A percentile compares a stretch with the other conserved stretches of the same genome.
Evolutionary conservation across 35 echinoderm and acorn worm species (phyloP).

Genomic region (Lytechinus variegatus): DNA sequence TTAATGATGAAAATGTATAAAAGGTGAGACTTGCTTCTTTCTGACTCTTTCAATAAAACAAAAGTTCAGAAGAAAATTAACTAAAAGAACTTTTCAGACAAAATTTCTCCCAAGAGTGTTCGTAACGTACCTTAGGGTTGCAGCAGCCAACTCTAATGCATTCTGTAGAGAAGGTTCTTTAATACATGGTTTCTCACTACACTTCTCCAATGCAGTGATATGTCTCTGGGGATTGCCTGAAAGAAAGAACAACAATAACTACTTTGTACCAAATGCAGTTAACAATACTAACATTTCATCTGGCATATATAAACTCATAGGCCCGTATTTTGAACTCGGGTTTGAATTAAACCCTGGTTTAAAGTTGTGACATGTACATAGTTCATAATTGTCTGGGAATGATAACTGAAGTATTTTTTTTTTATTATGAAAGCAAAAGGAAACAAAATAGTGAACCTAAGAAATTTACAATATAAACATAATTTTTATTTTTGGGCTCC

Average conservation of each 20-base stretch:
- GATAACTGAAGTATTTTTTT: too few relatives aligned
- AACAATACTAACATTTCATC: not conserved
- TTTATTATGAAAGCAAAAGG: too few relatives aligned
- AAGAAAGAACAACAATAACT: not conserved
- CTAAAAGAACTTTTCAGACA: not conserved
- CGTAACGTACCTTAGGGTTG: slow-evolving; percentile 70
- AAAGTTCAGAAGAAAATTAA: not conserved
- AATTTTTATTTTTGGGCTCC: too few relatives aligned
- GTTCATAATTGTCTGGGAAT: too few relatives aligned
- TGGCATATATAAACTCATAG: not conserved
- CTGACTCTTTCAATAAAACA: too few relatives aligned
- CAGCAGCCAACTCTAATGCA: slow-evolving; percentile 81
- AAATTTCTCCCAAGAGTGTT: not conserved
- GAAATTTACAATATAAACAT: too few relatives aligned
- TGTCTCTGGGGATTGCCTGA: slow-evolving; percentile 94
- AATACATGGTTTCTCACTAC: slow-evolving; percentile 79
- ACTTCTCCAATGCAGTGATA: slow-evolving; percentile 69
- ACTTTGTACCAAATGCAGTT: not conserved
- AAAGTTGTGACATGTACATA: too few relatives aligned
- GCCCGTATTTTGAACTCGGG: too few relatives aligned
- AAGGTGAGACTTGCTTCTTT: too few relatives aligned
- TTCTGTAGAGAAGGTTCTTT: slow-evolving; percentile 98
- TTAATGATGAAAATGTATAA: too few relatives aligned
- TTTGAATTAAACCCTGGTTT: too few relatives aligned
- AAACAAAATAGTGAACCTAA: too few relatives aligned